Conservation (phyloP, 2,888 invertebrate genomes). For the Didymodactylos carnosus region DNA sequence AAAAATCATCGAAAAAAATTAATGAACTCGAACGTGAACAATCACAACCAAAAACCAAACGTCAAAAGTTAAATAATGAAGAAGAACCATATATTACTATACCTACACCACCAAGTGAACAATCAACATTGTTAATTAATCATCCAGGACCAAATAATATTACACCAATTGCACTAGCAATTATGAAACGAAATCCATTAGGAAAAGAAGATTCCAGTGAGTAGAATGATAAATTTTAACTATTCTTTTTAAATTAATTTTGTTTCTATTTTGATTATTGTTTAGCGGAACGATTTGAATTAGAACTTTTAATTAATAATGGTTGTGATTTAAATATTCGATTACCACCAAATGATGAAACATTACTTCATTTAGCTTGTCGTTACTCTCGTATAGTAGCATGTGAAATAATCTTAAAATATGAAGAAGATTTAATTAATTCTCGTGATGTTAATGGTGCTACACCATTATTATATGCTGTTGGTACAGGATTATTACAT, state of each 20-base stretch:
- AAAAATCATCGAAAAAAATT: no score
- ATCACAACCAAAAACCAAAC: no score
- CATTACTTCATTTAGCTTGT: background rate
- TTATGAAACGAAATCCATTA: background rate
- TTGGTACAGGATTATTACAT: background rate
- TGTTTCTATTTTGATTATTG: no score
- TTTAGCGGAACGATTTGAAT: background rate
- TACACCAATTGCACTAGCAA: background rate
- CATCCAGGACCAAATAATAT: background rate
- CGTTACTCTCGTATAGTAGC: background rate
- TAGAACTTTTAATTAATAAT: background rate
- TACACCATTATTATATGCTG: background rate
- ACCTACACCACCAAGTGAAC: no score
- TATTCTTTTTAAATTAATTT: no score
- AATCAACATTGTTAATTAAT: no score
- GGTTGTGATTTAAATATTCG: background rate
- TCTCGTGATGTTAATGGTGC: background rate
- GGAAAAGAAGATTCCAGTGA: background rate
- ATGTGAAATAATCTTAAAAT: background rate
- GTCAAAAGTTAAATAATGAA: no score
- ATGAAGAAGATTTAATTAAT: background rate
- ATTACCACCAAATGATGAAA: background rate
- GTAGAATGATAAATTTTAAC: no score
- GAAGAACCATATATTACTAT: no score
- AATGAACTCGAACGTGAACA: no score